Conservation (phyloP, 2,113 vertebrate genomes). For the Misgurnus mizolepis region DNA sequence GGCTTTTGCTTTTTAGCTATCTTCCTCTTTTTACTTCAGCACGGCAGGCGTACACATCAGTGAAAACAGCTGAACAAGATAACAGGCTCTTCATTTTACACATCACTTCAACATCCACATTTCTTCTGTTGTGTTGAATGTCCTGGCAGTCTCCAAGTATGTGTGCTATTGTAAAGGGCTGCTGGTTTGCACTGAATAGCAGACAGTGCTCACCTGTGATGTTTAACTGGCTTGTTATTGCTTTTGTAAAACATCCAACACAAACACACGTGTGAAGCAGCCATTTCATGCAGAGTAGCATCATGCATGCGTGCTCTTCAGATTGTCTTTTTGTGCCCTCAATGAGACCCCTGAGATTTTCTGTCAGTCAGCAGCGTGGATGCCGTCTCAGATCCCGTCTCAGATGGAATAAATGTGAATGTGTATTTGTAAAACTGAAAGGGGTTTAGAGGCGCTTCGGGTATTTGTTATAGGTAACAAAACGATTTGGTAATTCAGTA, state of each 20-base stretch:
- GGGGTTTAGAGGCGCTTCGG: constrained; percentile 10
- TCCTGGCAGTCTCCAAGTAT: neutral
- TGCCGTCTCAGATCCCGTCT: constrained; percentile 59
- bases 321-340: constrained; percentile 41
- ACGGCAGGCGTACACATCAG: neutral
- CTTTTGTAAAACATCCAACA: neutral
- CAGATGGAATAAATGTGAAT: constrained; percentile 55
- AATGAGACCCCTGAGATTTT: constrained; percentile 59
- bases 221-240: neutral
- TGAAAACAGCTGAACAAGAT: neutral
- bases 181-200: too few species aligned
- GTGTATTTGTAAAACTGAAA: neutral
- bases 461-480: constrained; percentile 13
- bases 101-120: constrained; percentile 16
- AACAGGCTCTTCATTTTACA: constrained; percentile 19
- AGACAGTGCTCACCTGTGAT: neutral
- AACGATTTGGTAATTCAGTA: neutral
- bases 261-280: neutral
- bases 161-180: neutral
- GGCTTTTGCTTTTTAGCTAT: too few species aligned
- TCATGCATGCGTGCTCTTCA: constrained; percentile 50
- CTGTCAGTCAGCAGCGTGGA: constrained; percentile 67
- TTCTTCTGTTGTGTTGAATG: neutral
- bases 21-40: neutral
- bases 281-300: constrained; percentile 1